Evolutionary conservation across 2,113 vertebrate species (phyloP).

Genomic region (Trematomus loennbergii): DNA sequence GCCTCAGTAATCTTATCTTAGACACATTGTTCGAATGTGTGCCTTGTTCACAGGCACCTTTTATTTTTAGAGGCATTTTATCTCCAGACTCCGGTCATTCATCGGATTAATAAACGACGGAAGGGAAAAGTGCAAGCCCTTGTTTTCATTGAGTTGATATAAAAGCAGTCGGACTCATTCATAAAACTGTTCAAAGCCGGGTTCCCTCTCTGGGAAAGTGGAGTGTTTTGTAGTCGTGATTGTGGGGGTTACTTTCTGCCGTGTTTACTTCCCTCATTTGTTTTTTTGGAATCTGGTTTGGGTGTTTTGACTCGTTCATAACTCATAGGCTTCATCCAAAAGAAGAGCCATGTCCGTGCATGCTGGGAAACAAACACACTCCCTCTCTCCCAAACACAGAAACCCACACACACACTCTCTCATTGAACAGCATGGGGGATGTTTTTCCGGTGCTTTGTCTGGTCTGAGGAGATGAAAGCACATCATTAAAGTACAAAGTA

Average conservation of each 20-base stretch:
- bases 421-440: constrained; percentile 71
- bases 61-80: constrained; percentile 36
- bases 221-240: constrained; percentile 23
- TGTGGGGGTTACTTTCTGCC: constrained; percentile 60
- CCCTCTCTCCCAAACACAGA: constrained; percentile 35
- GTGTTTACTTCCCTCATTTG: constrained; percentile 74
- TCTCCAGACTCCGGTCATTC: constrained; percentile 46
- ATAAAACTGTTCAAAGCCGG: constrained; percentile 64
- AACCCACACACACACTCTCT: constrained; percentile 54
- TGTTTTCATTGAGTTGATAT: constrained; percentile 61
- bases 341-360: constrained; percentile 68
- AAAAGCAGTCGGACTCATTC: constrained; percentile 65
- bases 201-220: constrained; percentile 60
- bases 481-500: constrained; percentile 81
- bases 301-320: constrained; percentile 73
- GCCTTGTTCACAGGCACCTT: constrained; percentile 36
- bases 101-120: constrained; percentile 56
- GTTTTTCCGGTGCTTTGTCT: constrained; percentile 77
- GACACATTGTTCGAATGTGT: constrained; percentile 50
- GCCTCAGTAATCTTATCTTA: constrained; percentile 52
- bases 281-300: constrained; percentile 65
- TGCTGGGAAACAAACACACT: constrained; percentile 65
- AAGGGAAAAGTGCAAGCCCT: constrained; percentile 35
- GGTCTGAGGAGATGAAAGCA: constrained; percentile 80
- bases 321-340: constrained; percentile 51